Percentiles rank a stretch among this genome's conserved stretches.
phyloP scores from a whole-genome alignment of 2,797 vertebrate genomes.

The Allenopithecus nigroviridis region DNA sequence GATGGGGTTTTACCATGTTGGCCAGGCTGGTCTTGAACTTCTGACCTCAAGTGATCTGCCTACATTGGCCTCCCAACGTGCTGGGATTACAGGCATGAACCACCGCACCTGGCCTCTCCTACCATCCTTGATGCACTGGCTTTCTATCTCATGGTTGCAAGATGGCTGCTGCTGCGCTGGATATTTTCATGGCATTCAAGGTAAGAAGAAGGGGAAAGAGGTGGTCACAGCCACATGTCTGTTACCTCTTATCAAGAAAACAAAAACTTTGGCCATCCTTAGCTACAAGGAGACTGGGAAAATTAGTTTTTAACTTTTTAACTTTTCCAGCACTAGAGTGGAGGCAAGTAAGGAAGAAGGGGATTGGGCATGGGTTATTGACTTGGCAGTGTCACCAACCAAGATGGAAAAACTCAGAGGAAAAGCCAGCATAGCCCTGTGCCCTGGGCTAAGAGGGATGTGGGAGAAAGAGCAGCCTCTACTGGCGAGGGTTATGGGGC shows the following conservation, averaged over 20 bases:
- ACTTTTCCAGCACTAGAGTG: neutral
- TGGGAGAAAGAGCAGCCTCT: neutral
- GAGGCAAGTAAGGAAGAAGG: neutral
- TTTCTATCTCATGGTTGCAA: neutral
- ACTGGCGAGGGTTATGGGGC: accelerated
- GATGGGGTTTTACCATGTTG: neutral
- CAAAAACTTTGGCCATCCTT: neutral
- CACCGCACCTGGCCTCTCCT: neutral
- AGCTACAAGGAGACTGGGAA: neutral
- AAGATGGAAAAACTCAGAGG: neutral
- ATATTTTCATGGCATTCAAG: neutral
- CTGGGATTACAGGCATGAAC: neutral
- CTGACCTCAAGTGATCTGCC: neutral
- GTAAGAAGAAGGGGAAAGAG: neutral
- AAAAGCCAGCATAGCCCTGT: neutral
- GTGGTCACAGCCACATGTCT: neutral
- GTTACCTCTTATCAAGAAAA: neutral
- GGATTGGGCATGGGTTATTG: neutral
- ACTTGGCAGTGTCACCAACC: neutral
- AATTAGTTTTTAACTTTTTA: neutral
- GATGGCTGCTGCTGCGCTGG: neutral
- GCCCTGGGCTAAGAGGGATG: neutral
- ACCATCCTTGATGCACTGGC: too few relatives aligned
- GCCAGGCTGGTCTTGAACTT: neutral
- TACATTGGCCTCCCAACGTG: neutral